Conservation (phyloP, 2,797 vertebrate species). For the Amblyraja radiata region DNA sequence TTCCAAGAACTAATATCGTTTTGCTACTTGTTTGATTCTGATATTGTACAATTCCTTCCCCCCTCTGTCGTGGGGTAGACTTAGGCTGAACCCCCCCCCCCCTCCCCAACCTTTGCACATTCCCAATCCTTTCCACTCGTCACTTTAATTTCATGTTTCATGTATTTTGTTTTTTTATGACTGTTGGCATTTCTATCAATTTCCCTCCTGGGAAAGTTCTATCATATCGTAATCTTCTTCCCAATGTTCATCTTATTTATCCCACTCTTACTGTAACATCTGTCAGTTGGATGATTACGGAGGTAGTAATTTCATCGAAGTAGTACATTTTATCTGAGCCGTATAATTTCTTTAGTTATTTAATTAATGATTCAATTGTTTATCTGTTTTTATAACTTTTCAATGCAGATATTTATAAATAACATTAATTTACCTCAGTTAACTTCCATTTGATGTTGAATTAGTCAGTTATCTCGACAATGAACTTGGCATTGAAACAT, state of each 20-base stretch:
- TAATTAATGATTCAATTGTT: background rate
- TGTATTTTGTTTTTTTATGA: too few relatives aligned
- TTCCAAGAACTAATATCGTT: conserved; percentile 46
- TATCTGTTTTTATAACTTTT: background rate
- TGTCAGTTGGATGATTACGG: background rate
- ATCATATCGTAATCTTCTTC: background rate
- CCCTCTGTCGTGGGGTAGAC: too few relatives aligned
- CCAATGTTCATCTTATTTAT: background rate
- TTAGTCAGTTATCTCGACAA: background rate
- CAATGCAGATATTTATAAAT: background rate
- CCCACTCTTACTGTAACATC: background rate
- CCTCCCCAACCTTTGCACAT: too few relatives aligned
- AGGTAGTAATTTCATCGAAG: background rate
- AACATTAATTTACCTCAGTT: background rate
- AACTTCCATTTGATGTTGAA: background rate
- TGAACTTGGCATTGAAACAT: background rate
- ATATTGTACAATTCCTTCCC: too few relatives aligned
- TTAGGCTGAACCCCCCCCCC: too few relatives aligned
- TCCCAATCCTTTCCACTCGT: too few relatives aligned
- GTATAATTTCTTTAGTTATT: too few relatives aligned
- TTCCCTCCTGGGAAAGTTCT: too few relatives aligned
- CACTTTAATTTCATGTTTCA: too few relatives aligned
- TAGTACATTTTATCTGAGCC: too few relatives aligned
- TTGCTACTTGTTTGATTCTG: background rate
- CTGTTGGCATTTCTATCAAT: too few relatives aligned